Base-by-base conservation (phyloP, 2,113 vertebrate genomes). In the Gadus chalcogrammus region DNA sequence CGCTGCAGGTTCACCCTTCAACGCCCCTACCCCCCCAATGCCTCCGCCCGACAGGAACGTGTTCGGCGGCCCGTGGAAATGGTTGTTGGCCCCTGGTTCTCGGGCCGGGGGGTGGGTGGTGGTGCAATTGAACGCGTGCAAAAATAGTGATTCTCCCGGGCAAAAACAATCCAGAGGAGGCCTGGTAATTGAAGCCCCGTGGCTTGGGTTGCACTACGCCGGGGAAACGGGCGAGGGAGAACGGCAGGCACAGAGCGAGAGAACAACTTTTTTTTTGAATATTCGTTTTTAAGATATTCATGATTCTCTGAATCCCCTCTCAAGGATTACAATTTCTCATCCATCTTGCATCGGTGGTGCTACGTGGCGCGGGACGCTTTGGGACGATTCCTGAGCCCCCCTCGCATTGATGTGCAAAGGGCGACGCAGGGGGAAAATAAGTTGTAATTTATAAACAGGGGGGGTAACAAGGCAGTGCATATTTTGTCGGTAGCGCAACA, bases 301-400 rank as follows among this genome's bases (percentile, higher is more conserved):
- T 90, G 84, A 89, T 89, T 89, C 69, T 87, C 68, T 68, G 81
- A 90, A 88, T 86, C 84, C 85, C 85, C 85, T 87, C 84, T 81
- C 73, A 84, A 88, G 88, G 90, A 89, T 91, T 90, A 89, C 79
- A 80, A 89, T 90, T 87, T 87, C 74, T 85, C 73, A 83, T 89
- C 84, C 74, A 86, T 89, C 88, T 89, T 48, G 42, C 77, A 65
- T 62, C 16, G 81, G 79, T 24, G 69, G 74, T 70, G 77, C 80
- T 4, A 7, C 4, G 6, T 35, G 31, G 31, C 31, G 31, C 31
- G 4, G 64, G 68, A 62, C 28, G 81, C 87, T 88, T 79, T 78
- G 82, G 42, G 86, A 86, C 76, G 52, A 82, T 79, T 75, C 12
- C 70, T n/a, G 60, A 80, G 76, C 75, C 62, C 80, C 69, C 80